Conservation (phyloP, 2,888 invertebrate species). For the Halocaridina rubra region DNA sequence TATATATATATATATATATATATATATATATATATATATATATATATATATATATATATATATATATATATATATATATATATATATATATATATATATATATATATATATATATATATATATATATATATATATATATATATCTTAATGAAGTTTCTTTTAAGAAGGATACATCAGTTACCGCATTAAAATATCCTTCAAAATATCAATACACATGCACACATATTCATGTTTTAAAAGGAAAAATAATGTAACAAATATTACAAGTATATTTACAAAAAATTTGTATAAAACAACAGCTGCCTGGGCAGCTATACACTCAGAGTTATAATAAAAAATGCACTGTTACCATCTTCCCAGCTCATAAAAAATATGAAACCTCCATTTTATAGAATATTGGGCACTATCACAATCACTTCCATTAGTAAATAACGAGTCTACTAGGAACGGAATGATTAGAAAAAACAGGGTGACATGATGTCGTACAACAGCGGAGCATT, state of each 20-base stretch:
- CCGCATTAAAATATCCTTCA: neutral
- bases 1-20: neutral
- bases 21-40: too few relatives aligned
- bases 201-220: neutral
- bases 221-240: neutral
- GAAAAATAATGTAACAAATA: neutral
- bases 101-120: neutral
- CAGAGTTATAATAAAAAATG: conserved; percentile 35
- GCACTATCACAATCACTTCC: conserved; percentile 47
- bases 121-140: too few relatives aligned
- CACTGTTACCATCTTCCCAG: conserved; percentile 25
- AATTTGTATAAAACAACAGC: conserved; percentile 46
- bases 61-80: neutral
- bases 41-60: neutral
- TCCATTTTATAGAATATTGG: conserved; percentile 30
- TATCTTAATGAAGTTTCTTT: neutral
- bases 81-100: neutral
- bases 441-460: conserved; percentile 46
- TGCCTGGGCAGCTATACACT: conserved; percentile 41
- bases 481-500: conserved; percentile 1
- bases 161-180: neutral
- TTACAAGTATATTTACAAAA: conserved; percentile 44
- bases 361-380: conserved; percentile 46
- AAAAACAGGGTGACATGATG: conserved; percentile 37
- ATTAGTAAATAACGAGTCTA: conserved; percentile 40